A percentile compares a stretch with the other conserved stretches of the same genome.
phyloP scores from a whole-genome alignment of 1,140 invertebrate genomes.

The Tenebrio molitor region DNA sequence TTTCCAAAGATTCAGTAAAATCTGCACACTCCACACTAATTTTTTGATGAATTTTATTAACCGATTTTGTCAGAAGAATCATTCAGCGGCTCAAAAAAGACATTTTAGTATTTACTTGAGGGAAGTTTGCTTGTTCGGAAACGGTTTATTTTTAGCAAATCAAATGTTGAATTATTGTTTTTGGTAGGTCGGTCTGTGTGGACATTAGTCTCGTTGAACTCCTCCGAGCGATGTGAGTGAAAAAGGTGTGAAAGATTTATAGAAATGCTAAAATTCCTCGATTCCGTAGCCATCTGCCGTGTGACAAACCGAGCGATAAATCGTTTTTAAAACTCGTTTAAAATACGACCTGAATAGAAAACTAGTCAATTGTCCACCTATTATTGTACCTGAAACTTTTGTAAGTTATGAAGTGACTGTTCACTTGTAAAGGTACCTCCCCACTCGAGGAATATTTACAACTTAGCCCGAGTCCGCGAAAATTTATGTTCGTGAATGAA shows the following conservation, averaged over 20 bases:
- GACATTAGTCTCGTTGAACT: no score
- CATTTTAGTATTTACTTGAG: no score
- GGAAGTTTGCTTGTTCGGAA: no score
- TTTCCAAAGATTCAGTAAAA: no score
- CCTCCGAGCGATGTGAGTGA: no score
- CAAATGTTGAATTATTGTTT: no score
- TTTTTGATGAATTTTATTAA: no score
- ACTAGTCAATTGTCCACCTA: constrained; percentile 43
- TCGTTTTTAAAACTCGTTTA: constrained; percentile 47
- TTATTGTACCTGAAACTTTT: constrained; percentile 45
- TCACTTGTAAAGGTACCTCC: constrained; percentile 34
- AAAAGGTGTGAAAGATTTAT: constrained; percentile 35
- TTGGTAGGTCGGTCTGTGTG: no score
- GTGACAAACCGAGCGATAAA: constrained; percentile 46
- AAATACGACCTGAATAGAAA: constrained; percentile 40
- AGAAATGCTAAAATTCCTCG: constrained; percentile 36
- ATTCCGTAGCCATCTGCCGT: constrained; percentile 36
- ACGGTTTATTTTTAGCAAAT: no score
- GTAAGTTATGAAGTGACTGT: constrained; percentile 42
- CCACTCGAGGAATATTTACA: constrained; percentile 27
- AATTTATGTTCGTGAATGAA: constrained; percentile 39
- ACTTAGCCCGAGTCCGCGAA: background rate
- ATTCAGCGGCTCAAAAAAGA: no score
- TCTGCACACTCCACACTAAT: no score
- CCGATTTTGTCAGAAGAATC: no score